Evolutionary conservation across 2,888 invertebrate species (phyloP).

Genomic region (Drosophila macrospina): DNA sequence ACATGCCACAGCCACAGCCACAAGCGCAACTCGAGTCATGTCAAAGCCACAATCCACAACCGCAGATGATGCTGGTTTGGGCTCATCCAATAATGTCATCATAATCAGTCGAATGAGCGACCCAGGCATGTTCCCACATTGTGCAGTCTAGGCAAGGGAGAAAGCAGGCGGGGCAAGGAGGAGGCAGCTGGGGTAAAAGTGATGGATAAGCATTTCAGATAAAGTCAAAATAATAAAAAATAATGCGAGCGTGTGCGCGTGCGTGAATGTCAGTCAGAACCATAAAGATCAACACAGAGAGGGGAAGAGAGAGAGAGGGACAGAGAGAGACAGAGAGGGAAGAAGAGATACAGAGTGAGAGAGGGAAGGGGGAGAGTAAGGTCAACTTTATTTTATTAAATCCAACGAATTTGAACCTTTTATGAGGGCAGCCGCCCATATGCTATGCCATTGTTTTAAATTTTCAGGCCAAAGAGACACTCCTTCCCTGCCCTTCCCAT

Average conservation of each 20-base stretch:
- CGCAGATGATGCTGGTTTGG: slow-evolving; percentile 70
- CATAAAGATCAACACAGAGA: slow-evolving; percentile 10
- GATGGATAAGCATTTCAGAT: slow-evolving; percentile 71
- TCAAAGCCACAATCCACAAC: slow-evolving; percentile 51
- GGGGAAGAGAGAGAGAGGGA: background rate
- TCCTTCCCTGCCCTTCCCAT: background rate
- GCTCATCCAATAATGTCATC: slow-evolving; percentile 72
- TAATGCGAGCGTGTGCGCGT: slow-evolving; percentile 61
- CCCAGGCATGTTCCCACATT: slow-evolving; percentile 64
- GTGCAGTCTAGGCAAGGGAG: slow-evolving; percentile 19
- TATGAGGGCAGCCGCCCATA: slow-evolving; percentile 69
- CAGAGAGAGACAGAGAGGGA: background rate
- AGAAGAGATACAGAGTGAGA: too few relatives aligned
- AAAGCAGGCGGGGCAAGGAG: too few relatives aligned
- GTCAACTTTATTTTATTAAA: slow-evolving; percentile 68
- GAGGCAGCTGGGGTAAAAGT: slow-evolving; percentile 24
- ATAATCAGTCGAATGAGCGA: slow-evolving; percentile 57
- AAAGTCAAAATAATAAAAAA: slow-evolving; percentile 79
- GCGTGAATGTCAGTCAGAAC: slow-evolving; percentile 35
- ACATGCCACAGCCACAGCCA: slow-evolving; percentile 34
- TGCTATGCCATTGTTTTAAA: slow-evolving; percentile 54
- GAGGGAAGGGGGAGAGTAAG: slow-evolving; percentile 20
- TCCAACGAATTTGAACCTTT: slow-evolving; percentile 72
- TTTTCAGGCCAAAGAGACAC: slow-evolving; percentile 6
- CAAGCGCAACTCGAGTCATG: slow-evolving; percentile 7